Evolutionary conservation across 2,888 invertebrate species (phyloP).

Genomic region (Smittia aterrima): DNA sequence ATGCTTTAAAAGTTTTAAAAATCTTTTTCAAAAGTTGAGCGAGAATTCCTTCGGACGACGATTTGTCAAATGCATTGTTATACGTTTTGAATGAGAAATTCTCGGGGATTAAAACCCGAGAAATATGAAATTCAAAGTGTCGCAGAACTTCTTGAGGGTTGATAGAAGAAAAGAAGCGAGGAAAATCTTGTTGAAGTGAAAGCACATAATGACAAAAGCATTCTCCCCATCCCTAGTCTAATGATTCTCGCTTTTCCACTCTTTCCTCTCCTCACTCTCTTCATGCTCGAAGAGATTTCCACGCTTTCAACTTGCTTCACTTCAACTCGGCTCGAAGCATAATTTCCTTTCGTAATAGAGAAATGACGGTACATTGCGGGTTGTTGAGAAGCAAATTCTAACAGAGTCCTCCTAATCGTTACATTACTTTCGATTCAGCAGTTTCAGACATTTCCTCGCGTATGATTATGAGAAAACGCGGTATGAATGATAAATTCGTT

Average conservation of each 20-base stretch:
- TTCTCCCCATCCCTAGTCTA: neutral
- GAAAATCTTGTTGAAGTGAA: neutral
- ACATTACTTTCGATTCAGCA: neutral
- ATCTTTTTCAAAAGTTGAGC: neutral
- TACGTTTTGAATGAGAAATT: neutral
- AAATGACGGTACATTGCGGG: neutral
- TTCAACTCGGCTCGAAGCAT: too few species aligned
- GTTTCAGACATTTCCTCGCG: neutral
- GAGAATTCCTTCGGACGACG: neutral
- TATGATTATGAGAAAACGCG: conserved; percentile 27
- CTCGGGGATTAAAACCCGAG: neutral
- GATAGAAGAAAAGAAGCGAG: neutral
- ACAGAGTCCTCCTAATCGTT: neutral
- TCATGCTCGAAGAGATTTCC: neutral
- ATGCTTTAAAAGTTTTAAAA: too few species aligned
- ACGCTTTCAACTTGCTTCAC: too few species aligned
- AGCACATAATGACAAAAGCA: neutral
- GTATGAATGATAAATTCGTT: conserved; percentile 37
- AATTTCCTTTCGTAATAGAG: neutral
- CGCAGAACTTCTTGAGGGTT: neutral
- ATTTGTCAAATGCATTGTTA: neutral
- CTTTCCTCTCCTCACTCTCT: neutral
- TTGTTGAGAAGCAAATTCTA: neutral
- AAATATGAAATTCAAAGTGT: neutral
- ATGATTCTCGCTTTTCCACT: neutral